Conservation (phyloP, 2,888 invertebrate genomes). For the Callyntrura sp. region DNA sequence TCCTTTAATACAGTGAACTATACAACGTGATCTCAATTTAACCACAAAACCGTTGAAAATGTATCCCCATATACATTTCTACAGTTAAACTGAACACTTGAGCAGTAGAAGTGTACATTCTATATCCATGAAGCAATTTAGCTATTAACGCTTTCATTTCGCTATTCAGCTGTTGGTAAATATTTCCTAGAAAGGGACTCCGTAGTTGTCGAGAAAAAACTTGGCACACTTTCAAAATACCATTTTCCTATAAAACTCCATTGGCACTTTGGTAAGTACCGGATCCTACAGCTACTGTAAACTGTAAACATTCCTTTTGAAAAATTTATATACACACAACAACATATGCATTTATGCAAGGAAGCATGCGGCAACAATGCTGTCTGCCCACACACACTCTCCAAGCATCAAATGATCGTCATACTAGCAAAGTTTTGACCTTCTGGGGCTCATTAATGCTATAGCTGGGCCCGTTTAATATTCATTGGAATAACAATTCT, state of each 20-base stretch:
- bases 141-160: no score
- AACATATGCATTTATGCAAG: background rate
- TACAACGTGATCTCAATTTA: no score
- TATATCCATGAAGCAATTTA: no score
- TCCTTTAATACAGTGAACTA: no score
- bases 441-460: slow-evolving; percentile 73
- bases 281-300: background rate
- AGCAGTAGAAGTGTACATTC: no score
- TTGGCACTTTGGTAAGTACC: background rate
- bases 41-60: no score
- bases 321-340: background rate
- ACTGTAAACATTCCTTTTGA: background rate
- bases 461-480: slow-evolving; percentile 67
- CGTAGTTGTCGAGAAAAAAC: background rate
- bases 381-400: background rate
- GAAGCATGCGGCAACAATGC: background rate
- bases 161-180: no score
- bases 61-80: no score
- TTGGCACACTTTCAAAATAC: slow-evolving; percentile 67
- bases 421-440: slow-evolving; percentile 68
- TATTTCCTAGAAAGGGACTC: background rate
- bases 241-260: background rate
- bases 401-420: slow-evolving; percentile 12
- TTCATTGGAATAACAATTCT: slow-evolving; percentile 68
- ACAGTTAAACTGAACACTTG: no score